These are phyloP conservation scores for Enteromius unitaeniatus DNA, from an alignment of 2,797 vertebrate genomes.

Conservation along the genomic window DNA sequence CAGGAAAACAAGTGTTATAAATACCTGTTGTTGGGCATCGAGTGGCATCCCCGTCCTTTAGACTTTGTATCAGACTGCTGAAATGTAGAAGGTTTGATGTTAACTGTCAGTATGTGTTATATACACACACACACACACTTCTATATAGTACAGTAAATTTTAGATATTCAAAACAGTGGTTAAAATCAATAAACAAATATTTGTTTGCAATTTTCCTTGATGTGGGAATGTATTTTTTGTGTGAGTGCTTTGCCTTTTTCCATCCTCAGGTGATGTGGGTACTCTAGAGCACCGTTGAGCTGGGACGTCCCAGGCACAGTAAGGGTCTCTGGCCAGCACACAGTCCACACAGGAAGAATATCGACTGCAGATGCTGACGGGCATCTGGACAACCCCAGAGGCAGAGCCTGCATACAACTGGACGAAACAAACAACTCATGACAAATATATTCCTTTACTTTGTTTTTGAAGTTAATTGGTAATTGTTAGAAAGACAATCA, in stretches of 20 bases:
- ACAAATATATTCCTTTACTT: neutral
- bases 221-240: neutral
- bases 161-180: neutral
- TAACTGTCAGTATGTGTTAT: neutral
- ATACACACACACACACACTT: neutral
- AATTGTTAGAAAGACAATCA: too few species aligned
- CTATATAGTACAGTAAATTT: neutral
- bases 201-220: neutral
- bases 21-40: slow-evolving; percentile 74
- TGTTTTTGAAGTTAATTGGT: too few species aligned
- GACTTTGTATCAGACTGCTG: slow-evolving; percentile 74
- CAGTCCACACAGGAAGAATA: slow-evolving; percentile 78
- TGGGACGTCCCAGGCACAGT: slow-evolving; percentile 76
- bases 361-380: slow-evolving; percentile 73
- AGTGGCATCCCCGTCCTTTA: slow-evolving; percentile 73
- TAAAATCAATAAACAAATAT: neutral
- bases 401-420: slow-evolving; percentile 78
- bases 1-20: neutral
- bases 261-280: slow-evolving; percentile 1
- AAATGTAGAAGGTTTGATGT: slow-evolving; percentile 33
- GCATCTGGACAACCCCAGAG: slow-evolving; percentile 76
- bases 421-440: slow-evolving; percentile 64
- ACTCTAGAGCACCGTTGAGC: slow-evolving; percentile 62
- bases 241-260: neutral
- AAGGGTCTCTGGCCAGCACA: slow-evolving; percentile 80